Evolutionary conservation across 2,888 invertebrate genomes (phyloP).

Genomic region (Branchinecta sandiegonensis): DNA sequence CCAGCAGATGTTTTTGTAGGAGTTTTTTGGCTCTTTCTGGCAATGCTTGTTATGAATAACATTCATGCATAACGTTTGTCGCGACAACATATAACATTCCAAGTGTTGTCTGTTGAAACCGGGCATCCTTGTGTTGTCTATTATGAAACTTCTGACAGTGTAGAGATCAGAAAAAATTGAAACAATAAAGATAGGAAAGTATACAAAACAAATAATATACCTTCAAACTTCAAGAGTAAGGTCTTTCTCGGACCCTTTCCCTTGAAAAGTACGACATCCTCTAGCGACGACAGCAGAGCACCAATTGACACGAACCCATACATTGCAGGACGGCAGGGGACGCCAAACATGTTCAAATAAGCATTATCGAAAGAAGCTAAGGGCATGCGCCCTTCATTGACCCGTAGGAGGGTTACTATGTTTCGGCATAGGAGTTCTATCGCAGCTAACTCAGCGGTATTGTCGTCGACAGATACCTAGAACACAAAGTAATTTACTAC

Average conservation of each 20-base stretch:
- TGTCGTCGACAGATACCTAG: not conserved
- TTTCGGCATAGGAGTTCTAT: not conserved
- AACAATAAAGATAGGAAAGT: no score
- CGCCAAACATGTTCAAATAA: conserved; percentile 36
- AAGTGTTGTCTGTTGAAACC: no score
- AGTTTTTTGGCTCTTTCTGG: no score
- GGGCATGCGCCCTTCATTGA: conserved; percentile 37
- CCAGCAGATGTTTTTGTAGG: no score
- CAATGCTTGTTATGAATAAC: no score
- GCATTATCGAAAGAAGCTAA: conserved; percentile 36
- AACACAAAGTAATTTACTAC: not conserved
- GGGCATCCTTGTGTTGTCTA: no score
- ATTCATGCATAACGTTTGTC: no score
- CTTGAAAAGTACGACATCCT: conserved; percentile 40
- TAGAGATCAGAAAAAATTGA: no score
- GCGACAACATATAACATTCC: no score
- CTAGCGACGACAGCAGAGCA: conserved; percentile 41
- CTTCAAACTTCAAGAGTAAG: conserved; percentile 37
- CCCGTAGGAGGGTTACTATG: conserved; percentile 36
- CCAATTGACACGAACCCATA: conserved; percentile 41
- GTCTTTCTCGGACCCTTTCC: conserved; percentile 37
- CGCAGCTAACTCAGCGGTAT: not conserved
- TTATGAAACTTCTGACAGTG: no score
- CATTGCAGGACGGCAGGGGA: conserved; percentile 39
- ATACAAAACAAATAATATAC: not conserved